Base-by-base conservation (phyloP, 2,797 vertebrate species). In the Melanogrammus aeglefinus region DNA sequence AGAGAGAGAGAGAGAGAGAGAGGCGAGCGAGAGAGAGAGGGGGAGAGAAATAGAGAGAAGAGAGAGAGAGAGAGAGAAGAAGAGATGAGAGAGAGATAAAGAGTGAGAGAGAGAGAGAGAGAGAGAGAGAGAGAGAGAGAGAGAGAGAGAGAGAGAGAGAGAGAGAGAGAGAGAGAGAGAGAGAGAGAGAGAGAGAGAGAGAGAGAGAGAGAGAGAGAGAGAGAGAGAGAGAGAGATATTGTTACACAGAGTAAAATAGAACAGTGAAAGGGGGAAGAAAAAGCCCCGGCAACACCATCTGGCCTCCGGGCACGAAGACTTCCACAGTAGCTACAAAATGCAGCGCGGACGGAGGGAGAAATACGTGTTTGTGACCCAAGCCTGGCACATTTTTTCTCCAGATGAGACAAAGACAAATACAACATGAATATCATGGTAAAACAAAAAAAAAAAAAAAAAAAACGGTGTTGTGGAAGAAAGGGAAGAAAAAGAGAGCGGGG, bases 391-490 rank as follows among this genome's bases (percentile, higher is more conserved):
- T 76, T 75, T 73, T 84, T 86, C n/a, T 85, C 76, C 77, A 81
- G 82, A 86, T 83, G 81, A 86, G 78, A 91, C 80, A 87, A 86
- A 87, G 74, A 78, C 13, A 81, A 84, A 85, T 73, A 82, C 80
- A 71, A 85, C 88, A 83, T 84, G 81, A 84, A 80, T 79, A 83
- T 78, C 12, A 41, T 74, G 38, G 80, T 79, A 82, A 84, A 87
- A 85, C 83, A 78, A 75, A 77, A 83, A 83, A 88, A 85, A 83
- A 83, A 78, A 75, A 77, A 83, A 83, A 88, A 85, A 83, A 83
- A 75, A 83, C 66, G 27, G 21, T 4, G 75, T 12, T 9, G 33
- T 1, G 76, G 31, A 31, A 31, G 31, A 31, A 31, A 31, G 31
- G 31, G 31, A 31, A 31, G 31, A 31, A 31, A 31, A 31, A 31